phyloP scores from a whole-genome alignment of 92 coral and sea anemone species.

The Metridium senile region DNA sequence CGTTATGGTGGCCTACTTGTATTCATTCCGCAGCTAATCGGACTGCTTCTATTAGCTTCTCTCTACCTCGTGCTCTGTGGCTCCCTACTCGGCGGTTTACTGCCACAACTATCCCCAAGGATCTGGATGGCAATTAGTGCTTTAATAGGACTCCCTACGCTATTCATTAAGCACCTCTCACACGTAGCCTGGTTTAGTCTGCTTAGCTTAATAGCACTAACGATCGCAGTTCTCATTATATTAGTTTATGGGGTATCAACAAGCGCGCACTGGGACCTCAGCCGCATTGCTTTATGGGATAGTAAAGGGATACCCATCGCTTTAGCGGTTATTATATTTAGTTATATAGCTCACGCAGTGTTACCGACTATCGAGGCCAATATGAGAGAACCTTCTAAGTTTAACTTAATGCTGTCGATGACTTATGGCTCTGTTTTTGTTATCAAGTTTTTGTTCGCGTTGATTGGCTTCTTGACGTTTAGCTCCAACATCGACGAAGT shows the following conservation, averaged over 20 bases:
- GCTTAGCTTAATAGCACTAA: slow-evolving; percentile 40
- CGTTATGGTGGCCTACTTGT: slow-evolving; percentile 50
- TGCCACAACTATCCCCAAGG: slow-evolving; percentile 10
- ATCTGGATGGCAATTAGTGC: slow-evolving; percentile 63
- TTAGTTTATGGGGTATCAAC: slow-evolving; percentile 39
- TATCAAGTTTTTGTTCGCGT: slow-evolving; percentile 42
- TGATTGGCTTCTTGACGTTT: slow-evolving; percentile 53
- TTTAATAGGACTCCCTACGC: slow-evolving; percentile 46
- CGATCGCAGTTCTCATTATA: slow-evolving; percentile 36
- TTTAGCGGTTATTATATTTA: slow-evolving; percentile 48
- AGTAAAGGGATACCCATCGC: slow-evolving; percentile 31
- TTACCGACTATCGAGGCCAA: slow-evolving; percentile 54
- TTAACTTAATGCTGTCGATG: slow-evolving; percentile 34
- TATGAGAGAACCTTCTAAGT: slow-evolving; percentile 31
- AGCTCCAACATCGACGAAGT: slow-evolving; percentile 42
- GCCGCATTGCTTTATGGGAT: slow-evolving; percentile 19
- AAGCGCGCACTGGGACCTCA: slow-evolving; percentile 27
- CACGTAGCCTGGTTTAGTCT: slow-evolving; percentile 69
- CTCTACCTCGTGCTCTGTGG: slow-evolving; percentile 58
- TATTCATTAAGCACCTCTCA: slow-evolving; percentile 50
- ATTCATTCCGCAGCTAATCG: slow-evolving; percentile 47
- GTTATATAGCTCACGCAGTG: slow-evolving; percentile 50
- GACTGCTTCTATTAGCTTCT: slow-evolving; percentile 47
- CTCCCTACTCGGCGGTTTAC: slow-evolving; percentile 33
- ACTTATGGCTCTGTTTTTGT: slow-evolving; percentile 35